phyloP scores from a whole-genome alignment of 2,113 vertebrate species.

The Chroicocephalus ridibundus region DNA sequence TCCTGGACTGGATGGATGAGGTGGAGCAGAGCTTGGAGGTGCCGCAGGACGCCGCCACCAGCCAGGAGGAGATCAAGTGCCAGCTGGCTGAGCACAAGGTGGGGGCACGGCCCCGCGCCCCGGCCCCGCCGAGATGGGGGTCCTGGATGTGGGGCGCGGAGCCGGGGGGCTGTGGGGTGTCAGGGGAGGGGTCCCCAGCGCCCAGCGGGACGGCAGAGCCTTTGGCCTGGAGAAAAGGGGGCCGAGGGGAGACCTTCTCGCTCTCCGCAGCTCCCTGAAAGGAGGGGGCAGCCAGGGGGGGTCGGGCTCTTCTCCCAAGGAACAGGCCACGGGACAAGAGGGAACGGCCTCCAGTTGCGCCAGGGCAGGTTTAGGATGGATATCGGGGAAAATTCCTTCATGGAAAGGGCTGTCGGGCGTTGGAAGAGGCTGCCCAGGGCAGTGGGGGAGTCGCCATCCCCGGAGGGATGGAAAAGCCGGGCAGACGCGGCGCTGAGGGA shows the following conservation, averaged over 20 bases:
- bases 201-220: background rate
- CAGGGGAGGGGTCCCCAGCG: background rate
- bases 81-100: slow-evolving; percentile 87
- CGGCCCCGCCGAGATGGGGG: fast-evolving
- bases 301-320: no score
- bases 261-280: no score
- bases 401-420: no score
- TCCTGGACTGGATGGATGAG: slow-evolving; percentile 85
- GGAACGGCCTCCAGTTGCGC: no score
- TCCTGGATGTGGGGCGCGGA: background rate
- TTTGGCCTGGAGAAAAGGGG: background rate
- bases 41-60: slow-evolving; percentile 72
- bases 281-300: no score
- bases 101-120: background rate
- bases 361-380: no score
- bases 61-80: slow-evolving; percentile 84
- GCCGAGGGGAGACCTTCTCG: background rate
- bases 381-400: no score
- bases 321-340: no score
- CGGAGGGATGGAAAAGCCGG: no score
- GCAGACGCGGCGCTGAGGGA: background rate
- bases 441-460: no score
- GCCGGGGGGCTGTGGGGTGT: background rate
- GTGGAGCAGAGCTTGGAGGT: slow-evolving; percentile 78
- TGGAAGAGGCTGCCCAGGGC: no score